Percentiles rank a stretch among this genome's conserved stretches.
Evolutionary conservation across 2,888 invertebrate species (phyloP).

Genomic region (Hecatera dysodea): DNA sequence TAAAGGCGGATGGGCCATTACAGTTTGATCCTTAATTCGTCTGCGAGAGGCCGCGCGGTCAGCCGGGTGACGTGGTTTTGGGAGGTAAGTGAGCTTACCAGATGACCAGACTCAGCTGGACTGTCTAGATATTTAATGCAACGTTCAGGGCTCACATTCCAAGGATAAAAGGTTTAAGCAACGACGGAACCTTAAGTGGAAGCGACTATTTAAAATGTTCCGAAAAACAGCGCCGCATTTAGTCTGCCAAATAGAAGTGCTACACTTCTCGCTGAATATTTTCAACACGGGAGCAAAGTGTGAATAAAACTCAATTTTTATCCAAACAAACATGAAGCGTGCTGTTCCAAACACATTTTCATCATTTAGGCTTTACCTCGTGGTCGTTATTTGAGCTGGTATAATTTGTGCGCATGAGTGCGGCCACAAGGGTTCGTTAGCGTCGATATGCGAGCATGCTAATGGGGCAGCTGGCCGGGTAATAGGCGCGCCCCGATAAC

Average conservation of each 20-base stretch:
- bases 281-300: background rate
- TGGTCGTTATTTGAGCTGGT: slow-evolving; percentile 29
- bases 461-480: slow-evolving; percentile 51
- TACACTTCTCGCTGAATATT: background rate
- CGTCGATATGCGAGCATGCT: slow-evolving; percentile 67
- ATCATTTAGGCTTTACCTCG: background rate
- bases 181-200: background rate
- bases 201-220: background rate
- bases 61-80: slow-evolving; percentile 19
- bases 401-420: slow-evolving; percentile 80
- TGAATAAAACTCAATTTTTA: background rate
- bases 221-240: background rate
- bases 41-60: slow-evolving; percentile 55
- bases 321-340: background rate
- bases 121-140: slow-evolving; percentile 24
- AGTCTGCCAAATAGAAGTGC: too few relatives aligned
- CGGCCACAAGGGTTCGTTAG: slow-evolving; percentile 76
- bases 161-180: background rate
- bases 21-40: slow-evolving; percentile 71
- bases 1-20: slow-evolving; percentile 79
- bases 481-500: slow-evolving; percentile 36
- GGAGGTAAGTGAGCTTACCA: slow-evolving; percentile 10
- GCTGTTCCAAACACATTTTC: background rate
- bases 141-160: background rate
- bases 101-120: background rate